These are phyloP conservation scores for Dreissena polymorpha DNA, from an alignment of 1,140 invertebrate species.

Conservation along the genomic window DNA sequence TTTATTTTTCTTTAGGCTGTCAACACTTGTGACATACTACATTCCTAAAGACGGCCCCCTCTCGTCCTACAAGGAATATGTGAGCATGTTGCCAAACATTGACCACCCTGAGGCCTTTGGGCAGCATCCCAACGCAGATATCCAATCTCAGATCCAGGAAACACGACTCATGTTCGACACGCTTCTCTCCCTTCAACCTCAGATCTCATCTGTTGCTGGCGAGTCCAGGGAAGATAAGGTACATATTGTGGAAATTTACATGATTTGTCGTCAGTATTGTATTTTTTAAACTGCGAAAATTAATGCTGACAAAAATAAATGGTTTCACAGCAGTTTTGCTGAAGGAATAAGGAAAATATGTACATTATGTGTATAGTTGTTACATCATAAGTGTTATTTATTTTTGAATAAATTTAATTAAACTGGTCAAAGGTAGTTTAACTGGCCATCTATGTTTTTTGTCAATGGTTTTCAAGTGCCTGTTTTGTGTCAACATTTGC, in stretches of 20 bases:
- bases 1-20: slow-evolving; percentile 63
- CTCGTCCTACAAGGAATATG: slow-evolving; percentile 88
- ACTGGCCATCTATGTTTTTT: too few species aligned
- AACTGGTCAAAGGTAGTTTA: too few species aligned
- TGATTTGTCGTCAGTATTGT: too few species aligned
- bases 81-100: slow-evolving; percentile 87
- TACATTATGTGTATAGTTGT: too few species aligned
- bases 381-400: too few species aligned
- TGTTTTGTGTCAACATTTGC: too few species aligned
- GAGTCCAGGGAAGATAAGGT: slow-evolving; percentile 79
- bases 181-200: slow-evolving; percentile 79
- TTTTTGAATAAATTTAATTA: too few species aligned
- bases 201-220: slow-evolving; percentile 65
- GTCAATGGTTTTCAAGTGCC: too few species aligned
- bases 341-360: too few species aligned
- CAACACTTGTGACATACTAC: slow-evolving; percentile 84
- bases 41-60: slow-evolving; percentile 90
- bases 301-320: too few species aligned
- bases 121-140: slow-evolving; percentile 81
- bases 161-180: slow-evolving; percentile 79
- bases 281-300: too few species aligned
- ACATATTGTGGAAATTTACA: slow-evolving; percentile 1
- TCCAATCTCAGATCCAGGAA: slow-evolving; percentile 80
- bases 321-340: too few species aligned
- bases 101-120: slow-evolving; percentile 91